Evolutionary conservation across 2,797 vertebrate species (phyloP).

Genomic region (Iguana delicatissima): DNA sequence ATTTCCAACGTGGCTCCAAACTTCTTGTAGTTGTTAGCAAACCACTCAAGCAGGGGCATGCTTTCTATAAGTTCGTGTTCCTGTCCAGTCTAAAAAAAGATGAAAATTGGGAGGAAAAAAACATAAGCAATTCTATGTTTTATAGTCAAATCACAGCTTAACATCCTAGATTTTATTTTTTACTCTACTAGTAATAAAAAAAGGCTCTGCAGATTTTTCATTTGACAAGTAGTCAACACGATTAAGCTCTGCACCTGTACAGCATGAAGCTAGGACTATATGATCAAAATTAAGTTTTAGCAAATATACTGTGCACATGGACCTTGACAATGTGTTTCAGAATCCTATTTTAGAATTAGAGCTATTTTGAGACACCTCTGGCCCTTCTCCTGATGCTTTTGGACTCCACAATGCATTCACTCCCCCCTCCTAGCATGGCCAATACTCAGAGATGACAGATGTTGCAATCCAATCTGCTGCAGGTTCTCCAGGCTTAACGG

Average conservation of each 20-base stretch:
- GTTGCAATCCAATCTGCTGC: not conserved
- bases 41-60: slow-evolving; percentile 99
- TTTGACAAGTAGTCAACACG: not conserved
- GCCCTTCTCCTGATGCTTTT: not conserved
- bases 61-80: slow-evolving; percentile 98
- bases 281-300: not conserved
- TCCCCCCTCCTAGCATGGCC: not conserved
- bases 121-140: not conserved
- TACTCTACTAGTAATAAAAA: not conserved
- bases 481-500: not conserved
- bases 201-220: not conserved
- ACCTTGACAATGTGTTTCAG: not conserved
- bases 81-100: slow-evolving; percentile 90
- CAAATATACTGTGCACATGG: not conserved
- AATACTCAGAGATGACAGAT: no score
- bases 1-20: slow-evolving; percentile 99
- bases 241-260: not conserved
- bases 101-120: not conserved
- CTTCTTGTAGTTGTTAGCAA: slow-evolving; percentile 99
- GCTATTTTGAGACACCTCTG: not conserved
- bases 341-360: not conserved
- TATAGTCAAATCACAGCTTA: not conserved
- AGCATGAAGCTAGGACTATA: not conserved
- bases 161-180: not conserved
- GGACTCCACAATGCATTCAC: not conserved